Evolutionary conservation across 2,113 vertebrate species (phyloP), one percentile per base, ranked within the genome.

Genomic region (Bufo bufo): DNA sequence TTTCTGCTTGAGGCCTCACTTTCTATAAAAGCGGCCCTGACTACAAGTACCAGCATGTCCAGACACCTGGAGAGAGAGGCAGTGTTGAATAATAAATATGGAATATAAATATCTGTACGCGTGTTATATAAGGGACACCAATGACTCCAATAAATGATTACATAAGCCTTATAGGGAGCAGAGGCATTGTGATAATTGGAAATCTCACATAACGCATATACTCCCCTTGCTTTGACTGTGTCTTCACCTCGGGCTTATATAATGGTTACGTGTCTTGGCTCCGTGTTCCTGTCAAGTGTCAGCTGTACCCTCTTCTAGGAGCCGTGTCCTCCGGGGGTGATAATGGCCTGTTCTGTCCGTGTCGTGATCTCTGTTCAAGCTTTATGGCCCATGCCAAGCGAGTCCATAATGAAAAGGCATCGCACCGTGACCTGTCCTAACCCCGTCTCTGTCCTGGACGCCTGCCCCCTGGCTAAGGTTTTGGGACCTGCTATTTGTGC

Each of bases 311-410:
- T 12, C 69, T 72, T 75, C 84, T 16, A 43, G 65, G 82, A 84
- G 69, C 71, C 20, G 61, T 72, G 71, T 85, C 72, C 72, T 77
- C 74, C 14, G 12, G 6, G 47, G 14, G 85, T 86, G 85, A 79
- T 86, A 66, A 86, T 66, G 20, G 85, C 74, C 47, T 79, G 75
- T 86, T 50, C 85, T 54, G 9, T 63, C n/a, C 20, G n/a, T 61
- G 71, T 77, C 54, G 2, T 3, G 33, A 85, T 78, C 3, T 19
- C 6, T 66, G 52, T 79, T 52, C 49, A 77, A 59, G 17, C 47
- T 17, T 49, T 33, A 63, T 71, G 33, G 3, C 49, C 5, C 8
- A 23, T 83, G 63, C 82, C 82, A 84, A 54, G 56, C 85, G 11
- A 43, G 72, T 10, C 49, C 85, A 50, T 63, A 52, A 66, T 78